Conservation (phyloP, 2,888 invertebrate genomes). For the Piscicola geometra region DNA sequence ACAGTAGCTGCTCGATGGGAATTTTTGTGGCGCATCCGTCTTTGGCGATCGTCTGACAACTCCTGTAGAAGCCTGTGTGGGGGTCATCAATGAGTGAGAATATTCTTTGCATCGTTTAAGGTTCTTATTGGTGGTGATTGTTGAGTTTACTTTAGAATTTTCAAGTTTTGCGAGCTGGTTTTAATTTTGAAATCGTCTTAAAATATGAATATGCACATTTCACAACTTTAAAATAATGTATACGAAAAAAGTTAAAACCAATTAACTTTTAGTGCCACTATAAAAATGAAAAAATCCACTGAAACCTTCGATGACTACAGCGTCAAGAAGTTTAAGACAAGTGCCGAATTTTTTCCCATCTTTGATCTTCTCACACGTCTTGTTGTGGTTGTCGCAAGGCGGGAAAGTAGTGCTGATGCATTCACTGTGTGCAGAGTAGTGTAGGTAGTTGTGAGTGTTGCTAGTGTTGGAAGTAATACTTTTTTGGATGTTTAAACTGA, state of each 20-base stretch:
- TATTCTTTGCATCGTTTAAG: too few species aligned
- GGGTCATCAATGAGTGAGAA: background rate
- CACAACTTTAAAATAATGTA: background rate
- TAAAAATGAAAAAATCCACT: background rate
- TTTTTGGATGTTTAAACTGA: too few species aligned
- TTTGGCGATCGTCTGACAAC: background rate
- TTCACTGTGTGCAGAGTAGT: too few species aligned
- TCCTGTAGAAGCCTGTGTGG: slow-evolving; percentile 5
- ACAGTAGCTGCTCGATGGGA: background rate
- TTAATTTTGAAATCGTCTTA: background rate
- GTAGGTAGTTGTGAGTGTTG: too few species aligned
- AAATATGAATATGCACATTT: too few species aligned
- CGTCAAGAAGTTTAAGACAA: background rate
- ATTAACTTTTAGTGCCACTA: background rate
- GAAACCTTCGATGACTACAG: background rate
- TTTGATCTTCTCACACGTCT: background rate
- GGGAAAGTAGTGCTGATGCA: too few species aligned
- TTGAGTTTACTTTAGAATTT: too few species aligned
- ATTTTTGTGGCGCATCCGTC: background rate
- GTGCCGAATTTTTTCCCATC: background rate
- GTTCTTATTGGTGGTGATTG: too few species aligned
- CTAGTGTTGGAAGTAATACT: too few species aligned
- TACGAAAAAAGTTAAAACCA: background rate
- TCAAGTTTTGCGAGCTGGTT: too few species aligned
- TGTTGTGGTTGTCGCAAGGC: background rate